Evolutionary conservation across 2,888 invertebrate genomes (phyloP).

Genomic region (Cantharis rufa): DNA sequence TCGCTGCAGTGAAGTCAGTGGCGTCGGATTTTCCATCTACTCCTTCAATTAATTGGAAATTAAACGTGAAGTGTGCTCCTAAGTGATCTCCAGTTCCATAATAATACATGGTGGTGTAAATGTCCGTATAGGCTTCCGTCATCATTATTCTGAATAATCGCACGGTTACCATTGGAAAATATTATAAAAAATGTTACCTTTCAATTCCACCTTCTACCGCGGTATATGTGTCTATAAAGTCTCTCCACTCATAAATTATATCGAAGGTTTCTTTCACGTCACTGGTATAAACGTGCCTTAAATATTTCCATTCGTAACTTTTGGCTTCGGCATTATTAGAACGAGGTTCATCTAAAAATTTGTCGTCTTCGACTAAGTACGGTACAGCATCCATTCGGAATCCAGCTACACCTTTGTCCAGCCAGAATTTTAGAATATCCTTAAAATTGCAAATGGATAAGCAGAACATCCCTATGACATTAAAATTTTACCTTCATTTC

Average conservation of each 20-base stretch:
- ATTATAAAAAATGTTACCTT: not conserved
- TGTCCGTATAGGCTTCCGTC: conserved; percentile 73
- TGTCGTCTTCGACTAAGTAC: conserved; percentile 53
- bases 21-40: conserved; percentile 63
- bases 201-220: conserved; percentile 32
- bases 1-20: conserved; percentile 62
- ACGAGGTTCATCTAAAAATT: conserved; percentile 54
- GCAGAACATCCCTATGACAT: no score
- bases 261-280: conserved; percentile 63
- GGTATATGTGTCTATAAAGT: conserved; percentile 63
- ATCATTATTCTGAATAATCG: conserved; percentile 65
- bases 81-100: conserved; percentile 59
- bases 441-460: conserved; percentile 43
- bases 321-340: conserved; percentile 36
- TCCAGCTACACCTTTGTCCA: conserved; percentile 83
- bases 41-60: conserved; percentile 72
- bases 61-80: conserved; percentile 78
- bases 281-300: conserved; percentile 67
- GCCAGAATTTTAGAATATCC: conserved; percentile 76
- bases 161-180: not conserved
- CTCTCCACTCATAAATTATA: conserved; percentile 69
- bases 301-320: conserved; percentile 59
- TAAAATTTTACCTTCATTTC: conserved; percentile 62
- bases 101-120: conserved; percentile 65
- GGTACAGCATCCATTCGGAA: conserved; percentile 81